A percentile compares a stretch with the other conserved stretches of the same genome.
phyloP scores from a whole-genome alignment of 2,113 vertebrate genomes.

The Crotalus horridus region DNA sequence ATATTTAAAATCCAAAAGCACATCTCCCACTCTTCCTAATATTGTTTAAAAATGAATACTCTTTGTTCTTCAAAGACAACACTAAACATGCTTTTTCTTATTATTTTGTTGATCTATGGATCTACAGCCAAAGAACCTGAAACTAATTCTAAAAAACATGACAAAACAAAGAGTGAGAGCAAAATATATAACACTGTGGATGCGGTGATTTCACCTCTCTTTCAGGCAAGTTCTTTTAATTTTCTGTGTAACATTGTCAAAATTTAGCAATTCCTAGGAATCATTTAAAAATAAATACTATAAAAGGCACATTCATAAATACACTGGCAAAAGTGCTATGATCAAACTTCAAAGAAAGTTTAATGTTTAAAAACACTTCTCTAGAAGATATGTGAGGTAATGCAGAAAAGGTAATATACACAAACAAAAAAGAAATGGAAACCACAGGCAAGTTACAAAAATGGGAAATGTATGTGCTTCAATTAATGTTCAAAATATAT shows the following conservation, averaged over 20 bases:
- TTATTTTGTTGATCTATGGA: conserved; percentile 24
- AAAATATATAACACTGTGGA: background rate
- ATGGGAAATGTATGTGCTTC: background rate
- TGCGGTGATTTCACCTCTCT: conserved; percentile 23
- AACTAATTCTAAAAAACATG: conserved; percentile 15
- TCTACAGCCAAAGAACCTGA: background rate
- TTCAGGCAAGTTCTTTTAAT: conserved; percentile 12
- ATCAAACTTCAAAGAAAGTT: conserved; percentile 30
- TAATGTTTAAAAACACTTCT: conserved; percentile 20
- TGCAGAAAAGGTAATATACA: background rate
- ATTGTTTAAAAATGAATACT: conserved; percentile 47
- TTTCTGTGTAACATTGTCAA: conserved; percentile 4
- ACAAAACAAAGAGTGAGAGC: conserved; percentile 1
- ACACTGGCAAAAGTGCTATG: background rate
- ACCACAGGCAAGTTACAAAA: background rate
- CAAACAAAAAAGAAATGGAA: background rate
- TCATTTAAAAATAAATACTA: background rate
- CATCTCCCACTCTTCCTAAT: conserved; percentile 47
- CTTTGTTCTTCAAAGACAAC: conserved; percentile 44
- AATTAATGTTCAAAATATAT: conserved; percentile 25
- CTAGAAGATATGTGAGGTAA: background rate
- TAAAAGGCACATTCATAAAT: conserved; percentile 29
- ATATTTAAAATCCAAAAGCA: conserved; percentile 53
- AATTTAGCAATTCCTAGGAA: conserved; percentile 27
- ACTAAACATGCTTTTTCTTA: conserved; percentile 36